Base-by-base conservation (phyloP, 2,113 vertebrate genomes). In the Zosterops pallidus region DNA sequence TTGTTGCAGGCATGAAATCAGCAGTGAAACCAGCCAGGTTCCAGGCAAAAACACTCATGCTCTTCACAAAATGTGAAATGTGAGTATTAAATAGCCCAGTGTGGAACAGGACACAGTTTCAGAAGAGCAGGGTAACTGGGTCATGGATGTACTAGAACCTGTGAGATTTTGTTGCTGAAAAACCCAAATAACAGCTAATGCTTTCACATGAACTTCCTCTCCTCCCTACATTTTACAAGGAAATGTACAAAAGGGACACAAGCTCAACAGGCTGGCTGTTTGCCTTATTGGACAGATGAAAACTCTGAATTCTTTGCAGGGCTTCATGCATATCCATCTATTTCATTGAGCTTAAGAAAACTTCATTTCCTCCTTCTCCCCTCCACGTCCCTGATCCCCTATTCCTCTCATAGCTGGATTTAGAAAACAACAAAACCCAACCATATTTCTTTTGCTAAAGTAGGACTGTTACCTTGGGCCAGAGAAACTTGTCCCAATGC, bases 1-100 rank as follows among this genome's bases (percentile, higher is more conserved):
- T 86, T 74, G 68, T 88, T 81, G 72, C 64, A 81, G 79, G 83
- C 83, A 71, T 77, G 68, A 90, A 96, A 83, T 86, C 52, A 68
- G 79, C 86, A 68, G 47, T 42, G 70, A 83, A 93, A 71, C 15
- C 11, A 68, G 69, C 41, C 72, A 29, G 76, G 69, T 92, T 89
- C 89, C 37, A 22, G 39, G 31, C 42, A 71, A 49, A 74, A 63
- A 28, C 18, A 28, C 42, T 53, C 4, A 5, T 56, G 59, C 21
- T 4, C 47, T 95, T 80, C 85, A 49, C 52, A 39, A 86, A 95
- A 57, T 10, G n/a, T 70, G 72, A 64, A 91, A 76, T 26, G 65
- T 4, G 62, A 93, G 70, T 42, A 74, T 67, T 46, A 80, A 95
- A 90, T 14, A 63, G 42, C 5, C 2, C 52, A 29, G 12, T 3